Percentiles rank a stretch among this genome's conserved stretches.
Conservation (phyloP, 2,888 invertebrate species). For the Abrostola triplasia region DNA sequence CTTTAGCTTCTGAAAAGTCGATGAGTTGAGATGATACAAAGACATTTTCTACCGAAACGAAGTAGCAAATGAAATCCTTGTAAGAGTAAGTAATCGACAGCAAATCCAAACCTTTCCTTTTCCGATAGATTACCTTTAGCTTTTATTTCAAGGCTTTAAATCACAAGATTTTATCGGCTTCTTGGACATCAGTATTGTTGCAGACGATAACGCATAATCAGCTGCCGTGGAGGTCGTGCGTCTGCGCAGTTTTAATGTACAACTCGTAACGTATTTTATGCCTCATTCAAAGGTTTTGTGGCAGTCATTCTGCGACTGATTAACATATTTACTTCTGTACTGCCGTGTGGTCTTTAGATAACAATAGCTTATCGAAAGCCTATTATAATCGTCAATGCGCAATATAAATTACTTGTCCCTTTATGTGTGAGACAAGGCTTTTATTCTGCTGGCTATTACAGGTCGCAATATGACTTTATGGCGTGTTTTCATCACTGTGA, state of each 20-base stretch:
- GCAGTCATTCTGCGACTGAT: constrained; percentile 14
- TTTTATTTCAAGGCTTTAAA: constrained; percentile 12
- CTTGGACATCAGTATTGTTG: constrained; percentile 29
- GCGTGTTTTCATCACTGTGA: too few relatives aligned
- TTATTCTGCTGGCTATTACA: too few relatives aligned
- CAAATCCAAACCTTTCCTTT: background rate
- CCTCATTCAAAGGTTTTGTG: constrained; percentile 20
- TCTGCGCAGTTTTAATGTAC: background rate
- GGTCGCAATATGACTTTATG: too few relatives aligned
- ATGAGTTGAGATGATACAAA: too few relatives aligned
- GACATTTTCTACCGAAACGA: too few relatives aligned
- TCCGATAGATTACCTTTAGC: background rate
- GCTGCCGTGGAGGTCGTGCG: constrained; percentile 24
- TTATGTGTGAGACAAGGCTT: too few relatives aligned
- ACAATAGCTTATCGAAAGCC: background rate
- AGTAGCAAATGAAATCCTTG: too few relatives aligned
- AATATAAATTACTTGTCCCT: too few relatives aligned
- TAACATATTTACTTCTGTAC: constrained; percentile 30
- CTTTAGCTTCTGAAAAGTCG: too few relatives aligned
- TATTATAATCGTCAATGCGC: background rate
- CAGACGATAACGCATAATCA: constrained; percentile 30
- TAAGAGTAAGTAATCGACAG: background rate
- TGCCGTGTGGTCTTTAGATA: background rate
- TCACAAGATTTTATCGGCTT: constrained; percentile 18
- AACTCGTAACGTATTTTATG: background rate